Evolutionary conservation across 2,797 vertebrate species (phyloP).

Genomic region (Dipus sagitta): DNA sequence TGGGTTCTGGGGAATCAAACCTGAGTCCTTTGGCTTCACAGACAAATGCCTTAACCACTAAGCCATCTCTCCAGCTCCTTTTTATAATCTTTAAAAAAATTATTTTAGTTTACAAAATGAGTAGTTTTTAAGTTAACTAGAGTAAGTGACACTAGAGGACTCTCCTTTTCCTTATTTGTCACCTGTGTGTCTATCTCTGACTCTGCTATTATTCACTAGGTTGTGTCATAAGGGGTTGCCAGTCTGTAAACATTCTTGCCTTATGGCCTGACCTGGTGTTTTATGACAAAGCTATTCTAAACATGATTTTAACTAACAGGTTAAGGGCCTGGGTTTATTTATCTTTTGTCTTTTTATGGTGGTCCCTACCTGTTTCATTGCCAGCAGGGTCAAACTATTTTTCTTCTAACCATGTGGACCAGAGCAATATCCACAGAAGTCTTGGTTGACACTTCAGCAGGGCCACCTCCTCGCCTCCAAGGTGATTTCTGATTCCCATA

Average conservation of each 20-base stretch:
- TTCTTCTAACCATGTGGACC: background rate
- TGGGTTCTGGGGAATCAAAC: too few species aligned
- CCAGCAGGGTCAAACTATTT: background rate
- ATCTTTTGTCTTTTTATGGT: background rate
- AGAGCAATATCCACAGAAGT: background rate
- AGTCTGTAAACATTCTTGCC: background rate
- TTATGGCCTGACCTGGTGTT: background rate
- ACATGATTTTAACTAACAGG: background rate
- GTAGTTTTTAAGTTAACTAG: background rate
- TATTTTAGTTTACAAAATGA: background rate
- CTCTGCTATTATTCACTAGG: background rate
- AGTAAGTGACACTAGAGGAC: background rate
- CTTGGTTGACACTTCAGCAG: background rate
- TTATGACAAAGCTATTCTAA: background rate
- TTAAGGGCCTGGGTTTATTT: background rate
- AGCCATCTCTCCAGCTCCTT: too few species aligned
- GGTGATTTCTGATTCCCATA: background rate
- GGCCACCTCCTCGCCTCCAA: background rate
- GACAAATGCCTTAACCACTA: too few species aligned
- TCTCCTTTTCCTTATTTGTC: too few species aligned
- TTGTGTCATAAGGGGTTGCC: background rate
- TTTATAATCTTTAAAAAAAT: too few species aligned
- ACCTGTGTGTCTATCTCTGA: background rate
- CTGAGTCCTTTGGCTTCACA: too few species aligned
- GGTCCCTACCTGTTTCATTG: background rate